Evolutionary conservation across 2,113 vertebrate species (phyloP).

Genomic region (Budorcas taxicolor): DNA sequence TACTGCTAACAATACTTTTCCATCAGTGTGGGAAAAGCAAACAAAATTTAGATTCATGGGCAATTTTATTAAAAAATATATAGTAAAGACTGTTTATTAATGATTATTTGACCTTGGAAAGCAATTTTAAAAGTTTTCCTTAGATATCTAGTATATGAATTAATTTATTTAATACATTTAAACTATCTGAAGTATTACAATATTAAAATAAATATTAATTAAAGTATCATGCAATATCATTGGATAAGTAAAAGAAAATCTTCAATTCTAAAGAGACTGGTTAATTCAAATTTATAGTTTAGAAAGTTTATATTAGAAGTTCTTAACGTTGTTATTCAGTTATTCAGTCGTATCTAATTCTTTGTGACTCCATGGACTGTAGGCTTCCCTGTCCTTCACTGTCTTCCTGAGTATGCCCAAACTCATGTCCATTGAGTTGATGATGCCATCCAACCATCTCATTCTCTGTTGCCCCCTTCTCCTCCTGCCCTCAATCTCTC

Average conservation of each 20-base stretch:
- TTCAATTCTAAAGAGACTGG: background rate
- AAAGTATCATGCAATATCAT: background rate
- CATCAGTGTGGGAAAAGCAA: background rate
- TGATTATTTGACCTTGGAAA: background rate
- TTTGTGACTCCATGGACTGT: background rate
- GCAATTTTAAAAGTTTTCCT: background rate
- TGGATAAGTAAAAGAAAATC: background rate
- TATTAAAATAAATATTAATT: background rate
- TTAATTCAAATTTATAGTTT: background rate
- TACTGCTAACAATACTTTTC: background rate
- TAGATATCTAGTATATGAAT: background rate
- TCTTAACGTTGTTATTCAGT: background rate
- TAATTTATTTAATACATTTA: background rate
- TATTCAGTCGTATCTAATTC: background rate
- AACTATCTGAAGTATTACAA: background rate
- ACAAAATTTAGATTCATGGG: background rate
- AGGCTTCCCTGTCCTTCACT: background rate
- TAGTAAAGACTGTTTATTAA: background rate
- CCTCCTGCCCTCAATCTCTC: background rate
- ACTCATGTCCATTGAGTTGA: background rate
- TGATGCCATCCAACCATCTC: background rate
- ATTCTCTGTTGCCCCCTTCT: background rate
- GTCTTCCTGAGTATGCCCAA: background rate
- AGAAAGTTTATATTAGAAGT: background rate
- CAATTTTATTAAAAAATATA: background rate